Base-by-base conservation (phyloP, 2,797 vertebrate species). In the Sphenopsis melanotis region DNA sequence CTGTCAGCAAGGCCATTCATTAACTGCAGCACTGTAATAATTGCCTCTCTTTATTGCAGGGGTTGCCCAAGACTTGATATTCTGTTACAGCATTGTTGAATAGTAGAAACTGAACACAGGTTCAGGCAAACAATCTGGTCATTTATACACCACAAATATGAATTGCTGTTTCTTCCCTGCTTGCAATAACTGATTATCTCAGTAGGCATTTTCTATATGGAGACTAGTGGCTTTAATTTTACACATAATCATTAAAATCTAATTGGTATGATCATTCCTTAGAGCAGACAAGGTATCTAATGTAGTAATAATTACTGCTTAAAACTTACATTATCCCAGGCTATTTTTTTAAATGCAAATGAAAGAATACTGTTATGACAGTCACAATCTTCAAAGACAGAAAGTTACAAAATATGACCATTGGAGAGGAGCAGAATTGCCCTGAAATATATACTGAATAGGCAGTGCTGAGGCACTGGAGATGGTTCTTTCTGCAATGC, bases 51-150 rank as follows among this genome's bases (percentile, higher is more conserved):
- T 91, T 82, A 83, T 77, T 41, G 49, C 12, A 5, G 2, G 23
- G 15, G 59, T 88, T 94, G 91, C 83, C 79, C 92, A 81, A 68
- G 47, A 90, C 60, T 78, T 89, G 27, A 68, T 86, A 30, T 76
- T 93, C 95, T 90, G 49, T 63, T 89, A 92, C 59, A 94, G 23
- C 87, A 92, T 61, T 84, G 19, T 70, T 85, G 72, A 78, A 83
- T 15, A 78, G 60, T 21, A 77, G 27, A 83, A 86, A 83, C 2
- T 21, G 20, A 47, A 59, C 41, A 81, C 29, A 78, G n/a, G 60
- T 83, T 89, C 64, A 78, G 46, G 32, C 10, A 69, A 84, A 80
- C 2, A 5, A 59, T 8, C 26, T 34, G 7, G 4, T 68, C 50
- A 83, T 68, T 87, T 87, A 74, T n/a, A 36, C 14, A 80, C 23